Evolutionary conservation across 2,888 invertebrate genomes (phyloP).

Genomic region (Nemoura dubitans): DNA sequence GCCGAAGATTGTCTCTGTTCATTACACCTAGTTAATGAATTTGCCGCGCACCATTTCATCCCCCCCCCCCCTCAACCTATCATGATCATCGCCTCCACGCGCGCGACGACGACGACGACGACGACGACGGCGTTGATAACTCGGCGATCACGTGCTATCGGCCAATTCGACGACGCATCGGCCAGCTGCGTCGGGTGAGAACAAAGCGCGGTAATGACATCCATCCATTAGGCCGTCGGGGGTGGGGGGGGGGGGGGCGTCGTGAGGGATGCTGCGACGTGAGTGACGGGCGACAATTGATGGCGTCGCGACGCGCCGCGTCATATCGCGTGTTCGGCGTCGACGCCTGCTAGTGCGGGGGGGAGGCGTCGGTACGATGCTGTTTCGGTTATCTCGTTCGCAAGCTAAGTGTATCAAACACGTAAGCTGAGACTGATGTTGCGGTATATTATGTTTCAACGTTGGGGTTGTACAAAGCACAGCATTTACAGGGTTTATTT

Average conservation of each 20-base stretch:
- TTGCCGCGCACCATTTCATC: background rate
- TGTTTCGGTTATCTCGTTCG: background rate
- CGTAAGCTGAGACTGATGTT: too few relatives aligned
- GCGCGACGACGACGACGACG: too few relatives aligned
- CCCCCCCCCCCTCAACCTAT: too few relatives aligned
- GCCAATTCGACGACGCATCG: background rate
- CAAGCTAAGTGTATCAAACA: background rate
- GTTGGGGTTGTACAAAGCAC: too few relatives aligned
- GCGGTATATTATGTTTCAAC: too few relatives aligned
- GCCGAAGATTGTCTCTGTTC: background rate
- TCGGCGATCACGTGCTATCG: background rate
- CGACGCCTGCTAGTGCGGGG: background rate
- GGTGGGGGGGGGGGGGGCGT: background rate
- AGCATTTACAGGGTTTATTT: too few relatives aligned
- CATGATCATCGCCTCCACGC: too few relatives aligned
- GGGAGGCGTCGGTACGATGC: background rate
- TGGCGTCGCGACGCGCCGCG: background rate
- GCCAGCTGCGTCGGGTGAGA: background rate
- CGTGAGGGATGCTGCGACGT: background rate
- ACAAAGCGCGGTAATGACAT: slow-evolving; percentile 25
- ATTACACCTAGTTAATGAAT: background rate
- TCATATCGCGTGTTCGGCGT: slow-evolving; percentile 33
- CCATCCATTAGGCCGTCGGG: slow-evolving; percentile 16
- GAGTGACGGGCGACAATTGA: slow-evolving; percentile 34
- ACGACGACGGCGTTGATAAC: background rate